These are phyloP conservation scores for Toxostoma redivivum DNA, from an alignment of 2,113 vertebrate genomes.

Conservation along the genomic window DNA sequence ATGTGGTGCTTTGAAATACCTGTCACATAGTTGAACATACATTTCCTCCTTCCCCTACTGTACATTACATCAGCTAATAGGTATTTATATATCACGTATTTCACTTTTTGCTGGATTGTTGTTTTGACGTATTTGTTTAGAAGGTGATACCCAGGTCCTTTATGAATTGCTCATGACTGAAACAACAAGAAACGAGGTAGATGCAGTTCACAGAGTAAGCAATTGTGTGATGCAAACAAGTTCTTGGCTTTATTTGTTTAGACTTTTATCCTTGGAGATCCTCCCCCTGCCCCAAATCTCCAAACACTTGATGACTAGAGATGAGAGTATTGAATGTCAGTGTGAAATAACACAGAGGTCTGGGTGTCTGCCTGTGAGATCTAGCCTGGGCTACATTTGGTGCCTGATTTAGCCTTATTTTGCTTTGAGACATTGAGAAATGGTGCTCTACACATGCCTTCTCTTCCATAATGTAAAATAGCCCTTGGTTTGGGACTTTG, in stretches of 20 bases:
- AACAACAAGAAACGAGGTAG: background rate
- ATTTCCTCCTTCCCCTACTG: background rate
- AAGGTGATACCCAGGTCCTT: background rate
- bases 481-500: background rate
- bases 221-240: background rate
- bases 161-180: background rate
- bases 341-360: background rate
- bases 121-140: background rate
- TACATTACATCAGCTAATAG: background rate
- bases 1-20: slow-evolving; percentile 52
- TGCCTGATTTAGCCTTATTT: background rate
- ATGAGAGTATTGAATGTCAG: background rate
- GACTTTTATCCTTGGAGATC: background rate
- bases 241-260: background rate
- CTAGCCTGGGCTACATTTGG: background rate
- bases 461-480: background rate
- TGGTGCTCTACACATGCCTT: background rate
- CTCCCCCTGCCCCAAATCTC: background rate
- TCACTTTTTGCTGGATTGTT: background rate
- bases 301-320: background rate
- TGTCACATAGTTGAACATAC: slow-evolving; percentile 17
- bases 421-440: background rate
- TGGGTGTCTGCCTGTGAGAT: background rate
- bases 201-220: background rate
- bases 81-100: background rate